Percentiles rank a stretch among this genome's conserved stretches.
Conservation (phyloP, 2,888 invertebrate species). For the Acanthosepion esculentum region DNA sequence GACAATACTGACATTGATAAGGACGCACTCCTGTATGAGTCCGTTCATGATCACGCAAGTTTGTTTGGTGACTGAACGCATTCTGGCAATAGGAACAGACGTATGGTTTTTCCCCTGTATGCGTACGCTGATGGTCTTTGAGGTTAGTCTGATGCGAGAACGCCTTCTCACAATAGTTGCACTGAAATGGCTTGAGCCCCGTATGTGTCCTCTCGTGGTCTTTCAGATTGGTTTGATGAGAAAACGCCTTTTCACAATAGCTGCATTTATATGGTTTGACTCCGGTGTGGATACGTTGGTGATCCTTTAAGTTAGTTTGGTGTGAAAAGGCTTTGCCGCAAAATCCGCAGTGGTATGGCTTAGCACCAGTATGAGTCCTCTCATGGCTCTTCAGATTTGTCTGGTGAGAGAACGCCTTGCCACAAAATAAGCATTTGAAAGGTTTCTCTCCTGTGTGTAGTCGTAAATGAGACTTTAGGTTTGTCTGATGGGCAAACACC, state of each 20-base stretch:
- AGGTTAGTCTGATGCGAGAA: slow-evolving; percentile 45
- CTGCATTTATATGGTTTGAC: slow-evolving; percentile 35
- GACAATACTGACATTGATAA: slow-evolving; percentile 36
- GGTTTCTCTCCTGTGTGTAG: slow-evolving; percentile 43
- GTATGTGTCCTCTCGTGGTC: slow-evolving; percentile 39
- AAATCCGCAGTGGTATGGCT: slow-evolving; percentile 40
- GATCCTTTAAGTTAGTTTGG: slow-evolving; percentile 43
- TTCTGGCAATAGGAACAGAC: slow-evolving; percentile 42
- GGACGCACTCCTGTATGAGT: slow-evolving; percentile 43
- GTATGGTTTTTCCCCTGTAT: slow-evolving; percentile 14
- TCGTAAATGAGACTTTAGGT: slow-evolving; percentile 24
- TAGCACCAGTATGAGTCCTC: slow-evolving; percentile 33
- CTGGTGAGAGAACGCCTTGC: slow-evolving; percentile 38
- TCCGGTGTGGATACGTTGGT: slow-evolving; percentile 37
- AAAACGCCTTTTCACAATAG: slow-evolving; percentile 35
- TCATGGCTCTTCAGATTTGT: slow-evolving; percentile 42
- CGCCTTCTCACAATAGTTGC: slow-evolving; percentile 43
- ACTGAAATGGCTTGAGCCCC: slow-evolving; percentile 39
- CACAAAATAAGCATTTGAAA: slow-evolving; percentile 36
- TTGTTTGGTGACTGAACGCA: slow-evolving; percentile 42
- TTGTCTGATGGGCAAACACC: slow-evolving; percentile 35
- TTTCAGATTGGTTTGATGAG: slow-evolving; percentile 36
- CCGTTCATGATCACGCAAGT: slow-evolving; percentile 40
- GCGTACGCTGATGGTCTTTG: slow-evolving; percentile 36
- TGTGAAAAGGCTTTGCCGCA: slow-evolving; percentile 44